A percentile compares a stretch with the other conserved stretches of the same genome.
phyloP scores from a whole-genome alignment of 2,888 invertebrate genomes.

The Catocala sponsa region DNA sequence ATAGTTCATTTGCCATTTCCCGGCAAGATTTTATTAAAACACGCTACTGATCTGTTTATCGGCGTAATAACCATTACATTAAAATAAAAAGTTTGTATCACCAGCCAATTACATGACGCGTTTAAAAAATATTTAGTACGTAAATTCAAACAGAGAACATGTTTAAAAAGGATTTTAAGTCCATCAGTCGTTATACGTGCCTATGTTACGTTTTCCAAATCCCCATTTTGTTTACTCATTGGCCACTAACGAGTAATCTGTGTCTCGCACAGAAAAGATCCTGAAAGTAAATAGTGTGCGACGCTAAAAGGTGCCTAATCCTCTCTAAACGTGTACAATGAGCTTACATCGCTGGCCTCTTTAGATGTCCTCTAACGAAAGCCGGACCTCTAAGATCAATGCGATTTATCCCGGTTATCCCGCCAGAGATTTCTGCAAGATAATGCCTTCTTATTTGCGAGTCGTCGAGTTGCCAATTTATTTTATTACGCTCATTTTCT shows the following conservation, averaged over 20 bases:
- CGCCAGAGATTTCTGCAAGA: conserved; percentile 63
- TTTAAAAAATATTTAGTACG: not conserved
- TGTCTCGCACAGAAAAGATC: conserved; percentile 60
- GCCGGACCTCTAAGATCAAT: conserved; percentile 77
- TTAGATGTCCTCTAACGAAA: conserved; percentile 76
- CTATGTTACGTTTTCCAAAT: conserved; percentile 43
- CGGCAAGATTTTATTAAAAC: no score
- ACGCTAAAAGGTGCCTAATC: conserved; percentile 84
- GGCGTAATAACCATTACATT: no score
- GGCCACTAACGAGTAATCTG: conserved; percentile 69
- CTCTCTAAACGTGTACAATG: conserved; percentile 76
- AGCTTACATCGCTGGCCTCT: conserved; percentile 74
- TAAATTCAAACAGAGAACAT: not conserved
- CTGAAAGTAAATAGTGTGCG: conserved; percentile 77
- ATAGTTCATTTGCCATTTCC: no score
- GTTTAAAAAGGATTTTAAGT: conserved; percentile 24
- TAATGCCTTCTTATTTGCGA: conserved; percentile 68
- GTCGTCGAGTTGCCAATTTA: conserved; percentile 56
- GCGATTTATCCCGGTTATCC: conserved; percentile 70
- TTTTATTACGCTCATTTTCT: conserved; percentile 52
- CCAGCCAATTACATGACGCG: not conserved
- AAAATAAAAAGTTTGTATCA: not conserved
- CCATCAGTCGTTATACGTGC: conserved; percentile 24
- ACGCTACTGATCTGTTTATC: no score
- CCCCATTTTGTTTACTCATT: conserved; percentile 58